Conservation (phyloP, 2,888 invertebrate species). For the Temnothorax rugatulus region DNA sequence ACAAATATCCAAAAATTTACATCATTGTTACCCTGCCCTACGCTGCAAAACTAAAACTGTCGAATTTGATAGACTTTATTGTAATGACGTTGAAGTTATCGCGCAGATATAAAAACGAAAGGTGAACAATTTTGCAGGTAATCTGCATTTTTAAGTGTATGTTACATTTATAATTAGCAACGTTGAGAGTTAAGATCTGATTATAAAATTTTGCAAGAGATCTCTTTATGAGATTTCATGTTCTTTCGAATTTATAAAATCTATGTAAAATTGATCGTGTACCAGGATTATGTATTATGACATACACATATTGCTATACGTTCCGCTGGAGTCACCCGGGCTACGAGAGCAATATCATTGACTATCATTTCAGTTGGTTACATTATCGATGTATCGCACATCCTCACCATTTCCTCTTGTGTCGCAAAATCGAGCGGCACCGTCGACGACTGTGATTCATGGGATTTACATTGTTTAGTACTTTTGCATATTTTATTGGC, state of each 20-base stretch:
- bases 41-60: not conserved
- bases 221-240: not conserved
- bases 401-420: constrained; percentile 52
- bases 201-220: not conserved
- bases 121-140: not conserved
- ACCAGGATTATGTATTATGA: not conserved
- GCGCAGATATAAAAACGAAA: not conserved
- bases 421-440: constrained; percentile 53
- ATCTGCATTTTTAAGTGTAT: not conserved
- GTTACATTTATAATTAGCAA: not conserved
- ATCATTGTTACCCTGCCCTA: not conserved
- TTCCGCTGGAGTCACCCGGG: constrained; percentile 8
- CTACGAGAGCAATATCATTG: constrained; percentile 45
- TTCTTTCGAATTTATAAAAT: constrained; percentile 11
- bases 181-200: not conserved
- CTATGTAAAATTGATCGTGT: not conserved
- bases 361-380: constrained; percentile 50
- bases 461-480: constrained; percentile 59
- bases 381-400: constrained; percentile 55
- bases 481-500: constrained; percentile 59
- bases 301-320: constrained; percentile 5
- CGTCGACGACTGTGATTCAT: constrained; percentile 57
- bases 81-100: not conserved
- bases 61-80: not conserved
- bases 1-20: not conserved